These are phyloP conservation scores for Apostichopus parvimensis DNA, from an alignment of 35 echinoderm and acorn worm genomes.

Conservation along the genomic window DNA sequence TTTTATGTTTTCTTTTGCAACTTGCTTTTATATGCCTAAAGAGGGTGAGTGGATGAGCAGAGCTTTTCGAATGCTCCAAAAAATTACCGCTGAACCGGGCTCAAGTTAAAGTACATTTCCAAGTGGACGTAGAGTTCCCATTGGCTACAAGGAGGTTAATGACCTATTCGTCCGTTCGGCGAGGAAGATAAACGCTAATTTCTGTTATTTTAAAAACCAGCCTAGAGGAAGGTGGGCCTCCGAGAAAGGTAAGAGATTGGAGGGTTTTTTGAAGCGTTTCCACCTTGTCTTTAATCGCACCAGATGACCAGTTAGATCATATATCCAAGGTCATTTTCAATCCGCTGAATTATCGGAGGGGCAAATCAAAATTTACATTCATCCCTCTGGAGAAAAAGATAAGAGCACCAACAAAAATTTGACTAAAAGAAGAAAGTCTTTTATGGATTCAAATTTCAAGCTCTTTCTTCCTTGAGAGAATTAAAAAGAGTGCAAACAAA, in stretches of 20 bases:
- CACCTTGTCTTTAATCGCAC: conserved; percentile 19
- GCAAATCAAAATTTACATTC: conserved; percentile 43
- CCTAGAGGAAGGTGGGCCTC: conserved; percentile 31
- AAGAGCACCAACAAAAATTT: conserved; percentile 15
- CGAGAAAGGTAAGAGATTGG: background rate
- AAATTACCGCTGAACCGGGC: conserved; percentile 1
- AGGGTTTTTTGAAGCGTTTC: background rate
- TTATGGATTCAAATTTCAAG: conserved; percentile 13
- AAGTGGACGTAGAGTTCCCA: background rate
- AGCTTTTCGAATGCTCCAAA: conserved; percentile 23
- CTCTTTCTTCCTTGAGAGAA: background rate
- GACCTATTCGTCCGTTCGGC: background rate
- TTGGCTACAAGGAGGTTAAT: conserved; percentile 30
- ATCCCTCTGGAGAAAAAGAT: conserved; percentile 35
- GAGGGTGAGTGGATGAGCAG: background rate
- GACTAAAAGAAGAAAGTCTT: background rate
- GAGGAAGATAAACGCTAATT: conserved; percentile 34
- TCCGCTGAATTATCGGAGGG: background rate
- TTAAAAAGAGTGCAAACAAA: conserved; percentile 13
- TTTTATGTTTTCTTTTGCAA: conserved; percentile 6
- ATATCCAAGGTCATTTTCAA: conserved; percentile 35
- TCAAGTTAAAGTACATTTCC: conserved; percentile 2
- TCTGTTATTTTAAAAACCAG: conserved; percentile 43
- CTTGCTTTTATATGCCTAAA: conserved; percentile 19
- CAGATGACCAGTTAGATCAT: conserved; percentile 47